Evolutionary conservation across 1,140 invertebrate species (phyloP).

Genomic region (Anagrus nilaparvatae): DNA sequence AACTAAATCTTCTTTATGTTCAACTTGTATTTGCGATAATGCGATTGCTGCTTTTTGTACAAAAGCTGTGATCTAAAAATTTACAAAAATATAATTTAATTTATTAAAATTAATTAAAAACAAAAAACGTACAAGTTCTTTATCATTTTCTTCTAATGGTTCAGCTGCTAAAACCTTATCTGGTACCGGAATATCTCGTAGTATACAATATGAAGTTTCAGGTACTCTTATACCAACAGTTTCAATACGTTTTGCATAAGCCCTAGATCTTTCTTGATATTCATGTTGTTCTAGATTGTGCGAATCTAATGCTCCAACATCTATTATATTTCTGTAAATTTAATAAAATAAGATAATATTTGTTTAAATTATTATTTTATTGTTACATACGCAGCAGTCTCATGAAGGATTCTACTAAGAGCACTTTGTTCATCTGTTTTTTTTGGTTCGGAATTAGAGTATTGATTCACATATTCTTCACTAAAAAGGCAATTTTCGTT

Average conservation of each 20-base stretch:
- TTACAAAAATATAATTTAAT: slow-evolving; percentile 29
- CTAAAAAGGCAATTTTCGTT: slow-evolving; percentile 35
- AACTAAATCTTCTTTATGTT: slow-evolving; percentile 73
- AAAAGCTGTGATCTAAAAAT: slow-evolving; percentile 51
- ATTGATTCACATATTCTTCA: slow-evolving; percentile 53
- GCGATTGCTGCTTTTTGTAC: slow-evolving; percentile 57
- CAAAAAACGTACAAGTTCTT: slow-evolving; percentile 44
- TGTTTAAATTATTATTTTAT: background rate
- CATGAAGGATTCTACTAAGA: slow-evolving; percentile 73
- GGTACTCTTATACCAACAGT: slow-evolving; percentile 38
- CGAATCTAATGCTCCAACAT: slow-evolving; percentile 69
- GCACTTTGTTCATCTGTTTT: slow-evolving; percentile 82
- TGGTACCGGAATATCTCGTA: slow-evolving; percentile 50
- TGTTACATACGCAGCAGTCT: slow-evolving; percentile 70
- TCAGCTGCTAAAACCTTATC: slow-evolving; percentile 46
- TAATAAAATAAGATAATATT: slow-evolving; percentile 6
- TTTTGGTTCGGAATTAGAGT: slow-evolving; percentile 57
- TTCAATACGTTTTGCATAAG: slow-evolving; percentile 54
- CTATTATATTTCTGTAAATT: slow-evolving; percentile 66
- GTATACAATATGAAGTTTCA: slow-evolving; percentile 36
- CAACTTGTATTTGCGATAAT: slow-evolving; percentile 59
- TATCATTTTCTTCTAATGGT: slow-evolving; percentile 42
- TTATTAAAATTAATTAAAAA: no score
- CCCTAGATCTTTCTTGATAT: slow-evolving; percentile 62
- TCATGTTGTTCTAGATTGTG: slow-evolving; percentile 72